A percentile compares a stretch with the other conserved stretches of the same genome.
These are phyloP conservation scores for Trichosurus vulpecula DNA, from an alignment of 2,797 vertebrate genomes.

Conservation along the genomic window DNA sequence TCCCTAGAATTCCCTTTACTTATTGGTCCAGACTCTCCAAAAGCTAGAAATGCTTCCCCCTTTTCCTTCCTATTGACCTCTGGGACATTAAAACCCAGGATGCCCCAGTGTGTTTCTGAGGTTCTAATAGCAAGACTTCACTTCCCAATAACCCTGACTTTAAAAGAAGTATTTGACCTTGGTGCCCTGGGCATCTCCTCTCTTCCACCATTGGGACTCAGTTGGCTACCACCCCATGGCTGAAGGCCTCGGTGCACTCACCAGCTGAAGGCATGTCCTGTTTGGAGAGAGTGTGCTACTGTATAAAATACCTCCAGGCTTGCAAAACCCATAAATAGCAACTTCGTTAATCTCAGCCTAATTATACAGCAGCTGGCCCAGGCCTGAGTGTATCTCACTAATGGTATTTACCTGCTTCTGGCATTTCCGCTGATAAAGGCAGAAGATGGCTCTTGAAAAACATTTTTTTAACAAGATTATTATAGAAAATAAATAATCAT, in stretches of 20 bases:
- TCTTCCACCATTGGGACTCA: not conserved
- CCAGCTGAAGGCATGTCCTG: not conserved
- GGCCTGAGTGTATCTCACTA: not conserved
- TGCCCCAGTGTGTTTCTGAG: not conserved
- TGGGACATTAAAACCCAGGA: not conserved
- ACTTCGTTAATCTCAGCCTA: slow-evolving; percentile 6
- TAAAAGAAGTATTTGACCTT: not conserved
- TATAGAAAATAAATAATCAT: slow-evolving; percentile 51
- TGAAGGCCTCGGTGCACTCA: not conserved
- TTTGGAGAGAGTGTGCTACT: not conserved
- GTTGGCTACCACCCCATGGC: not conserved
- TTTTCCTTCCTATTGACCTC: not conserved
- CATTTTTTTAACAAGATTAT: slow-evolving; percentile 40
- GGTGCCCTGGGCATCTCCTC: not conserved
- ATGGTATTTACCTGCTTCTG: slow-evolving; percentile 35
- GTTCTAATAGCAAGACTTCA: not conserved
- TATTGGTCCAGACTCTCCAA: not conserved
- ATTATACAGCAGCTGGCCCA: slow-evolving; percentile 7
- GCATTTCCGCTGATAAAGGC: slow-evolving; percentile 55
- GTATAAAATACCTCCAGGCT: not conserved
- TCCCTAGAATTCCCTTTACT: not conserved
- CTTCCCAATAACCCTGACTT: not conserved
- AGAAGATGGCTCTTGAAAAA: slow-evolving; percentile 34
- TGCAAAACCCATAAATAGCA: not conserved
- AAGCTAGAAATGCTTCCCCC: not conserved